Conservation (phyloP, 2,797 vertebrate species). For the Silurus lanzhouensis region DNA sequence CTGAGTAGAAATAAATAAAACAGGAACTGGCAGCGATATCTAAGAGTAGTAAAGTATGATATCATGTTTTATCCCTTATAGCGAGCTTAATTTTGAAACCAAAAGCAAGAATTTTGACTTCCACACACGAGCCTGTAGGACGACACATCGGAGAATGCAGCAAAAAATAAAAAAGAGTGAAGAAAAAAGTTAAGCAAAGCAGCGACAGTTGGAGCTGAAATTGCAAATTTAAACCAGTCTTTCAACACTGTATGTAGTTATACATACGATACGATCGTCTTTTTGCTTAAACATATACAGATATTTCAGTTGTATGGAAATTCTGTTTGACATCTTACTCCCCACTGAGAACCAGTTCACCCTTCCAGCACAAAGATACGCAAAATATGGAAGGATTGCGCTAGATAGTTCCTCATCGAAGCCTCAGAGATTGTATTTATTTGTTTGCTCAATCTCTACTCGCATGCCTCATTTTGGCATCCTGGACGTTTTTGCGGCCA, state of each 20-base stretch:
- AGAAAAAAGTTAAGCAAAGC: constrained; percentile 33
- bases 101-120: not conserved
- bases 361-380: not conserved
- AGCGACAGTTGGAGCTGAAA: constrained; percentile 20
- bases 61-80: not conserved
- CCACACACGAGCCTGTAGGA: not conserved
- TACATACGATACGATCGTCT: not conserved
- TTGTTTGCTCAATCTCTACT: not conserved
- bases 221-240: constrained; percentile 46
- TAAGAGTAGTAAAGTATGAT: not conserved
- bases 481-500: constrained; percentile 29
- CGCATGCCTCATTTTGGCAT: not conserved
- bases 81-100: too few relatives aligned
- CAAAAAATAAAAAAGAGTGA: constrained; percentile 17
- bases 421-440: not conserved
- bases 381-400: not conserved
- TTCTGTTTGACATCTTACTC: not conserved
- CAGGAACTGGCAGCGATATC: too few relatives aligned
- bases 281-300: constrained; percentile 3
- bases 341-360: not conserved
- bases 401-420: not conserved
- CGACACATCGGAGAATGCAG: constrained; percentile 9
- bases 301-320: constrained; percentile 4
- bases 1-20: not conserved
- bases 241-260: not conserved